These are phyloP conservation scores for Polydrusus cervinus DNA, from an alignment of 2,888 invertebrate species.

Conservation along the genomic window DNA sequence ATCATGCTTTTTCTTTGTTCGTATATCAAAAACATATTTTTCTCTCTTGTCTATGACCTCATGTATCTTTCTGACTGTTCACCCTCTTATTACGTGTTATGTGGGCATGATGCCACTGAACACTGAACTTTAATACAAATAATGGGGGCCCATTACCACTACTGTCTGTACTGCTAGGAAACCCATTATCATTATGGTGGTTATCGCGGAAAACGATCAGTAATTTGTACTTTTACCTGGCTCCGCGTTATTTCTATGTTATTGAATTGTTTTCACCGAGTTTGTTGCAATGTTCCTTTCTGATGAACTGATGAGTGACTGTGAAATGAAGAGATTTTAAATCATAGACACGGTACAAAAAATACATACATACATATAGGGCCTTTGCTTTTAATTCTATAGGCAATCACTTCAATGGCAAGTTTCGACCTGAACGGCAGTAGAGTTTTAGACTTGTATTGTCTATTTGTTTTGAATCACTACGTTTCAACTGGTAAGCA, in stretches of 20 bases:
- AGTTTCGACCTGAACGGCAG: too few species aligned
- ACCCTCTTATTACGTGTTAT: conserved; percentile 21
- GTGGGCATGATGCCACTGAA: conserved; percentile 22
- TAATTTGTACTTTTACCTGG: conserved; percentile 22
- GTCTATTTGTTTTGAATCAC: too few species aligned
- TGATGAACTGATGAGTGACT: not conserved
- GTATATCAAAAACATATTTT: too few species aligned
- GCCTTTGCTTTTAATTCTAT: too few species aligned
- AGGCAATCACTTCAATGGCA: too few species aligned
- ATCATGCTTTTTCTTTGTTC: too few species aligned
- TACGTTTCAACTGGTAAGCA: too few species aligned
- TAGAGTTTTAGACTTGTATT: too few species aligned
- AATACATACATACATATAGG: too few species aligned
- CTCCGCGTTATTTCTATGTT: not conserved
- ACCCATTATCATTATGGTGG: conserved; percentile 33
- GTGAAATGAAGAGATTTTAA: not conserved
- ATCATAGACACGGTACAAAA: too few species aligned
- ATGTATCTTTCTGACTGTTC: conserved; percentile 2
- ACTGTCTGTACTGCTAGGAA: conserved; percentile 34
- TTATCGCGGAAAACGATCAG: conserved; percentile 26
- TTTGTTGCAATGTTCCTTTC: not conserved
- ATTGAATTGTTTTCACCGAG: not conserved
- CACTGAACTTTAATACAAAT: conserved; percentile 42
- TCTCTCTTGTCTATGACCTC: not conserved
- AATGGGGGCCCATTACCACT: conserved; percentile 39